Conservation (phyloP, 2,797 vertebrate genomes). For the Craterocephalus amniculus region DNA sequence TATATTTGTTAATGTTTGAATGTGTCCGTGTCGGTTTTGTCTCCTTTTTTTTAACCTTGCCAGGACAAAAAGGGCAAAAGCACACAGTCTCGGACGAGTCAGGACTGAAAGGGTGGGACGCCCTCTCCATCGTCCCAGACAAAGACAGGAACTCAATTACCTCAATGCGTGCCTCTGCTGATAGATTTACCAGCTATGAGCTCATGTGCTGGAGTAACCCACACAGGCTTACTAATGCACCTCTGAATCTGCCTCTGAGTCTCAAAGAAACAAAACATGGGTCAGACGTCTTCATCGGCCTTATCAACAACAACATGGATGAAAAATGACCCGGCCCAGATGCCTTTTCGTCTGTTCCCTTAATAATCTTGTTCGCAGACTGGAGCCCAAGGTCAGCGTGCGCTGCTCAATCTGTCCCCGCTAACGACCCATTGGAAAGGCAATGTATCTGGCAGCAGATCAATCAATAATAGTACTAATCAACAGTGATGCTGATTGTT, state of each 20-base stretch:
- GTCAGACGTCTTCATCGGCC: slow-evolving; percentile 33
- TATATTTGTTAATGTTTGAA: neutral
- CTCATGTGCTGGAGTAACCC: slow-evolving; percentile 72
- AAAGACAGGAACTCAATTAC: slow-evolving; percentile 86
- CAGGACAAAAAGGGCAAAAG: slow-evolving; percentile 65
- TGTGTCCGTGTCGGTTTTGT: slow-evolving; percentile 10
- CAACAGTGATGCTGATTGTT: slow-evolving; percentile 80
- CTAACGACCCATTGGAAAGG: slow-evolving; percentile 71
- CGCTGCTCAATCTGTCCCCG: slow-evolving; percentile 55
- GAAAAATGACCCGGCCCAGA: slow-evolving; percentile 8
- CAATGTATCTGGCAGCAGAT: slow-evolving; percentile 74
- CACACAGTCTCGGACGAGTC: slow-evolving; percentile 51
- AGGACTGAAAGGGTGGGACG: slow-evolving; percentile 60
- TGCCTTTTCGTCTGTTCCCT: slow-evolving; percentile 34
- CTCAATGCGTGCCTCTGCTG: slow-evolving; percentile 70
- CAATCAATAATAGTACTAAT: slow-evolving; percentile 83
- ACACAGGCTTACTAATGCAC: slow-evolving; percentile 38
- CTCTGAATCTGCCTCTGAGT: slow-evolving; percentile 18
- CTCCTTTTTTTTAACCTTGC: slow-evolving; percentile 26
- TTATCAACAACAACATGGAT: slow-evolving; percentile 27
- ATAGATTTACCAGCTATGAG: slow-evolving; percentile 85
- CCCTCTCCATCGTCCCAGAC: slow-evolving; percentile 77
- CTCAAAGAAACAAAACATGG: slow-evolving; percentile 35
- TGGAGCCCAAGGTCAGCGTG: slow-evolving; percentile 75
- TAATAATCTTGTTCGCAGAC: slow-evolving; percentile 31